phyloP scores from a whole-genome alignment of 2,797 vertebrate genomes.

The Xiphorhynchus erythropygius region DNA sequence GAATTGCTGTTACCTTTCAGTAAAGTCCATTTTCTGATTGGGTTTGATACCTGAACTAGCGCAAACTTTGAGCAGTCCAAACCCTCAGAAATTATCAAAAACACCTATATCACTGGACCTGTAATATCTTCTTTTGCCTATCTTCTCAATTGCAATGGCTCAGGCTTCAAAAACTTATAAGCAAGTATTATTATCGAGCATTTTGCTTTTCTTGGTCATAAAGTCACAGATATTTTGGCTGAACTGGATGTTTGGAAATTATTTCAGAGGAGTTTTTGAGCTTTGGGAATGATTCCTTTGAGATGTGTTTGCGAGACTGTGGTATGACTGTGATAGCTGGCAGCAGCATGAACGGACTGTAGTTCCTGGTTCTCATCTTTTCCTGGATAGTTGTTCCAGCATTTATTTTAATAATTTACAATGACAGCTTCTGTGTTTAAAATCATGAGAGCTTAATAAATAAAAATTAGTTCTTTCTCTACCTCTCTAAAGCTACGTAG shows the following conservation, averaged over 20 bases:
- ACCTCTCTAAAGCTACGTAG: neutral
- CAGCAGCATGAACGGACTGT: fast-evolving
- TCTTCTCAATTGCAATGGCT: neutral
- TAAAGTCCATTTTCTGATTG: fast-evolving
- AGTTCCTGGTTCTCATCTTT: neutral
- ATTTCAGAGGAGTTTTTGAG: neutral
- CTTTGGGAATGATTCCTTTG: neutral
- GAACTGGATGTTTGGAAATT: neutral
- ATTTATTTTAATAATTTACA: neutral
- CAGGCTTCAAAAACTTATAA: neutral
- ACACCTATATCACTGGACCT: neutral
- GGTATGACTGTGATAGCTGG: neutral
- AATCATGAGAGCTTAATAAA: neutral
- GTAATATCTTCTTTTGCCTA: neutral
- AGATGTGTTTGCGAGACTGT: neutral
- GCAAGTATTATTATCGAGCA: neutral
- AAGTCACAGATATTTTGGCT: neutral
- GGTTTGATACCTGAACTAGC: neutral
- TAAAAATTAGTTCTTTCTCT: neutral
- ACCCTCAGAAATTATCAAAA: neutral
- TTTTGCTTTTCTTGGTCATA: neutral
- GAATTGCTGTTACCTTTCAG: neutral
- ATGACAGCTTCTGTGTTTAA: neutral
- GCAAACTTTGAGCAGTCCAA: neutral
- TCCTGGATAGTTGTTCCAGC: neutral